Base-by-base conservation (phyloP, 2,888 invertebrate genomes). In the Anarsia innoxiella region DNA sequence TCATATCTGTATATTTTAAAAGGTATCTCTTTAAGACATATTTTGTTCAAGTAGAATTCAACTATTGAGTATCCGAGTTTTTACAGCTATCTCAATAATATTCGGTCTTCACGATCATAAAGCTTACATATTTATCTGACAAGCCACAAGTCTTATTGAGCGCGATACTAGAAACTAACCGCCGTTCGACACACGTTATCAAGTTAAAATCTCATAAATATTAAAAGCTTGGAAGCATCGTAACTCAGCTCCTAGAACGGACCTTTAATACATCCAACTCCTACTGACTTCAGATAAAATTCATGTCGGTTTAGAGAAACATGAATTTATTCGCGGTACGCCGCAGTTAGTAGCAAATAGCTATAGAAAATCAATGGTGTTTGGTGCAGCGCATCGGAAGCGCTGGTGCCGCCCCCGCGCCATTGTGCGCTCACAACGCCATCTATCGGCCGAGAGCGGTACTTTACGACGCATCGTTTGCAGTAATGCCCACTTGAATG, bases 391-490 rank as follows among this genome's bases (percentile, higher is more conserved):
- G 45, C 49, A 55, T 58, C 59, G 42, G 59, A 56, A 59, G 61
- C 56, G 49, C 46, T 36, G 39, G 46, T 26, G 38, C 59, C 73
- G 72, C 76, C 75, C 67, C 68, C 76, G 56, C 66, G 41, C 68
- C 51, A 73, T 75, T 75, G 74, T 75, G 48, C 47, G 48, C 47
- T 36, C 41, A 39, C 49, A 52, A 56, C 53, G 62, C 61, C 69
- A 61, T 66, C 69, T 66, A 59, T 53, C 61, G 60, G 40, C 47
- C 36, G 32, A 39, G 37, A 31, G 23, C 42, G 47, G 48, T 59
- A 56, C 48, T 65, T 67, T 63, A 68, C 59, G 59, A 60, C 53
- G 46, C 44, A 41, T 46, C 49, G 41, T 48, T 45, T 44, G 47
- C 56, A 48, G 58, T 67, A 69, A 63, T 65, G 59, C 53, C 49